These are phyloP conservation scores for Tipula vernalis DNA, from an alignment of 2,888 invertebrate genomes.

Conservation along the genomic window DNA sequence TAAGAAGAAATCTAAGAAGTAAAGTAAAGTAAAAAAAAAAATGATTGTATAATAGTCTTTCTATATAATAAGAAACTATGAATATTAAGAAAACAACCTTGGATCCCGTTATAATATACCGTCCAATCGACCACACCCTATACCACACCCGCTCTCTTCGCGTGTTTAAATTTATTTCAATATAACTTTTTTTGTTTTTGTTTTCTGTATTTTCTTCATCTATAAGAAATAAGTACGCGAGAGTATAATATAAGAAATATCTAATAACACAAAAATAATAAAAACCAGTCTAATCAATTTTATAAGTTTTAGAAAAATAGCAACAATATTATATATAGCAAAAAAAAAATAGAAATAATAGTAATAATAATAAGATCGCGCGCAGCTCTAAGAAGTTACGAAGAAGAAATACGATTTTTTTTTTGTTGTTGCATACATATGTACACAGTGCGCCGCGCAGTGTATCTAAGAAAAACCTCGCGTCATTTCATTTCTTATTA, in stretches of 20 bases:
- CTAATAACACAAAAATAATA: background rate
- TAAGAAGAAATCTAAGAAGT: background rate
- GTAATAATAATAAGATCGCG: background rate
- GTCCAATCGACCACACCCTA: conserved; percentile 10
- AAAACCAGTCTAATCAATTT: conserved; percentile 10
- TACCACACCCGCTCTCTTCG: conserved; percentile 9
- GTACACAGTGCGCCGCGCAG: background rate
- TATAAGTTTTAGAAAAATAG: conserved; percentile 5
- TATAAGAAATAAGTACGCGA: background rate
- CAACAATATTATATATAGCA: background rate
- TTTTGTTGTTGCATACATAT: background rate
- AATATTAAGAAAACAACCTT: conserved; percentile 8
- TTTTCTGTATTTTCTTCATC: background rate
- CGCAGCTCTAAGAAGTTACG: background rate
- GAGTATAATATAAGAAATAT: background rate
- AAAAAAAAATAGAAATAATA: background rate
- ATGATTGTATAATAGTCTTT: background rate
- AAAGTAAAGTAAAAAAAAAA: background rate
- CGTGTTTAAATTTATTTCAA: background rate
- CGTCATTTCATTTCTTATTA: background rate
- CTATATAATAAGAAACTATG: background rate
- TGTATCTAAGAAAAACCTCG: background rate
- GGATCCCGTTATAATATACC: conserved; percentile 10
- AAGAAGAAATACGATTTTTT: background rate
- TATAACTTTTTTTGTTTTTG: background rate